Conservation (phyloP, 1,140 invertebrate genomes). For the Leptestheria dahalacensis region DNA sequence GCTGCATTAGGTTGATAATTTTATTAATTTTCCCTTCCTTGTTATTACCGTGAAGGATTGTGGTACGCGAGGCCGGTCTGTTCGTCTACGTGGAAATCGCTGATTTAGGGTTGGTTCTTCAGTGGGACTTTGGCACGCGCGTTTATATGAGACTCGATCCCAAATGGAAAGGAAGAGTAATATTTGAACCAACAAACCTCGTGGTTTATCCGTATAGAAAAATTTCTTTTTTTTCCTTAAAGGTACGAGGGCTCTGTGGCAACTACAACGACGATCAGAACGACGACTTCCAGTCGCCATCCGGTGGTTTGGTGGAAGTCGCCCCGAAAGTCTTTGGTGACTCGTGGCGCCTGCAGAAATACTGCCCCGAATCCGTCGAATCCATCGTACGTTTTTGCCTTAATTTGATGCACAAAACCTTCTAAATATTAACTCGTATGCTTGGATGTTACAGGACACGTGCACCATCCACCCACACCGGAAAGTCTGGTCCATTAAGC, state of each 20-base stretch:
- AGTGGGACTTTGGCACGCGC: conserved; percentile 73
- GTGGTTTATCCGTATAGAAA: neutral
- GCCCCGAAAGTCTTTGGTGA: conserved; percentile 62
- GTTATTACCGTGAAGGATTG: conserved; percentile 27
- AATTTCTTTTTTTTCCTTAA: conserved; percentile 14
- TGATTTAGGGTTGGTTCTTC: conserved; percentile 55
- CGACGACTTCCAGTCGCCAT: conserved; percentile 71
- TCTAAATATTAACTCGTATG: conserved; percentile 18
- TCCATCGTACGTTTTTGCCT: conserved; percentile 26
- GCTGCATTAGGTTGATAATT: too few relatives aligned
- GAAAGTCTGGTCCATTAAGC: conserved; percentile 54
- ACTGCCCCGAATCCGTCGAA: conserved; percentile 42
- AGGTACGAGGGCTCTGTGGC: conserved; percentile 72
- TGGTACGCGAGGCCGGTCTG: conserved; percentile 43
- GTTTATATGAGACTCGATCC: conserved; percentile 60
- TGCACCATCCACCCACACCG: conserved; percentile 56
- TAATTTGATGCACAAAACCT: neutral
- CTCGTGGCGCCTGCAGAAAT: conserved; percentile 66
- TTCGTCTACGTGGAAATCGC: conserved; percentile 64
- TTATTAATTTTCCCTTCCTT: neutral
- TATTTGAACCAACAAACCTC: neutral
- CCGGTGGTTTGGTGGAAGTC: conserved; percentile 50
- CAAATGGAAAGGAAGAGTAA: conserved; percentile 53
- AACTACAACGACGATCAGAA: conserved; percentile 69
- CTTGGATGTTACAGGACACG: conserved; percentile 35